phyloP scores from a whole-genome alignment of 2,113 vertebrate species.

The Anoplopoma fimbria region DNA sequence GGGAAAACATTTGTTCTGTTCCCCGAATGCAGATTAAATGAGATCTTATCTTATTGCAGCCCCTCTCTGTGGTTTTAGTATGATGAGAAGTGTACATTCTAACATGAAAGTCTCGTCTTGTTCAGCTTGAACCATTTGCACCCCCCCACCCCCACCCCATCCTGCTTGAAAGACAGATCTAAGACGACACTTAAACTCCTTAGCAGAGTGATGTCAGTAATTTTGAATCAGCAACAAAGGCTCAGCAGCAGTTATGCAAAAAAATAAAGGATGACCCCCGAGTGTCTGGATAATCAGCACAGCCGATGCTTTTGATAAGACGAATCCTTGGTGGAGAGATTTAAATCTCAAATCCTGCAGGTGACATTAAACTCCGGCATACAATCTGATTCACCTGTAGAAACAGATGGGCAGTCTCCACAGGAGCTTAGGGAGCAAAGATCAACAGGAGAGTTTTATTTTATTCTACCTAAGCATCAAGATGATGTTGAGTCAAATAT shows the following conservation, averaged over 20 bases:
- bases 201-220: conserved; percentile 5
- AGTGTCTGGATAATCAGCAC: neutral
- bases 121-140: conserved; percentile 9
- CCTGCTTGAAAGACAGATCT: neutral
- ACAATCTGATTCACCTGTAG: conserved; percentile 26
- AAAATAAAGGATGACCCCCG: neutral
- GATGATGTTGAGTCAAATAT: neutral
- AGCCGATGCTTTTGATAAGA: conserved; percentile 41
- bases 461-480: neutral
- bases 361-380: neutral
- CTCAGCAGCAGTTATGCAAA: neutral
- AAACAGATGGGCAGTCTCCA: conserved; percentile 10
- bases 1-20: neutral
- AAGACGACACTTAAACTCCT: neutral
- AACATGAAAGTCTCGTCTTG: neutral
- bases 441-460: neutral
- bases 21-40: neutral
- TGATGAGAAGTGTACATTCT: neutral
- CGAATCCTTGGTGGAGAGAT: neutral
- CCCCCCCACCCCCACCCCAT: neutral
- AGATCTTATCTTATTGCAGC: neutral
- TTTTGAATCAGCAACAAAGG: neutral
- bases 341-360: conserved; percentile 28
- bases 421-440: neutral
- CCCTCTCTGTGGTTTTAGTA: neutral